Evolutionary conservation across 2,113 vertebrate genomes (phyloP).

Genomic region (Notothenia rossii): DNA sequence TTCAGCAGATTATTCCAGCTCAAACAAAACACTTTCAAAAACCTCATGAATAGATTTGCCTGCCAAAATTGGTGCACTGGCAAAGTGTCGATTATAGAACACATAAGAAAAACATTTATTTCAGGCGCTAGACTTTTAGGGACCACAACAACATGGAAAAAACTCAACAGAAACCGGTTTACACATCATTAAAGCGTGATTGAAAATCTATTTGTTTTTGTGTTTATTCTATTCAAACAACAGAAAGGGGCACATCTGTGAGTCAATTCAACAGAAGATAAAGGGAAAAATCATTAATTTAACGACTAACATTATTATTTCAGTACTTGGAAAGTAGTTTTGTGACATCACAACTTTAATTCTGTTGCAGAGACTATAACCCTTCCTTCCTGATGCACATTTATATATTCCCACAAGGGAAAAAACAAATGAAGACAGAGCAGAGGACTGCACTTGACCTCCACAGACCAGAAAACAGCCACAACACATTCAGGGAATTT

Average conservation of each 20-base stretch:
- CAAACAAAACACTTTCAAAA: background rate
- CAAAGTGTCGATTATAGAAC: background rate
- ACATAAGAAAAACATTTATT: background rate
- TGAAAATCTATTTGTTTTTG: background rate
- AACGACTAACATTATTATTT: constrained; percentile 8
- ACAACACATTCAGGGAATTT: constrained; percentile 39
- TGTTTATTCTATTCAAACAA: background rate
- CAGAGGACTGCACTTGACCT: constrained; percentile 38
- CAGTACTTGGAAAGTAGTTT: background rate
- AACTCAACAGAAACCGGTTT: background rate
- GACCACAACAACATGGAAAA: background rate
- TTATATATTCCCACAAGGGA: constrained; percentile 6
- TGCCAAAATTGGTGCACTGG: background rate
- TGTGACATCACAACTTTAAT: constrained; percentile 9
- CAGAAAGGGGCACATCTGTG: background rate
- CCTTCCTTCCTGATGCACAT: background rate
- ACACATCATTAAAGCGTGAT: background rate
- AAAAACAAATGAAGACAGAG: background rate
- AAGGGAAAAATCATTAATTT: constrained; percentile 7
- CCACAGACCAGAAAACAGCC: constrained; percentile 5
- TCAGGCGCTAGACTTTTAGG: background rate
- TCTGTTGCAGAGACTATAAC: constrained; percentile 4
- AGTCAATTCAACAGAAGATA: background rate
- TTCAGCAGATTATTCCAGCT: background rate
- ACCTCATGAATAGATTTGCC: background rate